Evolutionary conservation across 2,888 invertebrate species (phyloP).

Genomic region (Lomographa bimaculata): DNA sequence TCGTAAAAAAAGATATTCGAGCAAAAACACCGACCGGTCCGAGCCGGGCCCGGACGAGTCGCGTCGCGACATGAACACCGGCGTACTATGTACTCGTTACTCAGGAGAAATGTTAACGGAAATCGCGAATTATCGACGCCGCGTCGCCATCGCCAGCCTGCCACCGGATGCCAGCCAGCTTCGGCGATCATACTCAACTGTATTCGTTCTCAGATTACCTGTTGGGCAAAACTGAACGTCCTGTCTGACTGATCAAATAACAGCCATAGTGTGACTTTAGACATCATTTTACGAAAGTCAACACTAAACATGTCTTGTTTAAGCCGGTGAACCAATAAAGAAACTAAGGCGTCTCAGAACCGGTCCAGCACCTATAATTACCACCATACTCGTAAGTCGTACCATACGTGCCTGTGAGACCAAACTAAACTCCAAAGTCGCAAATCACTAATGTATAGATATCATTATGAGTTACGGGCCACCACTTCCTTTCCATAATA

Average conservation of each 20-base stretch:
- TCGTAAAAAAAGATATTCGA: slow-evolving; percentile 55
- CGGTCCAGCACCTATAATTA: too few species aligned
- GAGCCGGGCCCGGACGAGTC: slow-evolving; percentile 9
- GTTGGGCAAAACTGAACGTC: too few species aligned
- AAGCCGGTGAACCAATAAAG: too few species aligned
- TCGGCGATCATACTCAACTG: background rate
- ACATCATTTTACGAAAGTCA: too few species aligned
- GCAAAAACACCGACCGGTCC: slow-evolving; percentile 42
- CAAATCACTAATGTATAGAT: slow-evolving; percentile 10
- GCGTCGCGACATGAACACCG: slow-evolving; percentile 42
- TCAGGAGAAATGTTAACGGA: slow-evolving; percentile 56
- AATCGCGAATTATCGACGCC: slow-evolving; percentile 43
- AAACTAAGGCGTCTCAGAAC: too few species aligned
- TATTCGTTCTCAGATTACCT: too few species aligned
- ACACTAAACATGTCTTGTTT: too few species aligned
- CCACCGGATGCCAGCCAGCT: slow-evolving; percentile 1
- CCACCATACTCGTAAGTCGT: too few species aligned
- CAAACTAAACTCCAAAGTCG: slow-evolving; percentile 2
- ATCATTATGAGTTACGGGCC: background rate
- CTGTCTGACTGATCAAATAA: too few species aligned
- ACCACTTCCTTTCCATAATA: slow-evolving; percentile 13
- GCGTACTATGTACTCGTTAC: slow-evolving; percentile 38
- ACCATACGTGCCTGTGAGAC: slow-evolving; percentile 1
- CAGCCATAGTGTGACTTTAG: too few species aligned
- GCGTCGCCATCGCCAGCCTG: too few species aligned